Percentiles rank a stretch among this genome's conserved stretches.
Conservation (phyloP, 2,797 vertebrate genomes). For the Sebastes itinus region DNA sequence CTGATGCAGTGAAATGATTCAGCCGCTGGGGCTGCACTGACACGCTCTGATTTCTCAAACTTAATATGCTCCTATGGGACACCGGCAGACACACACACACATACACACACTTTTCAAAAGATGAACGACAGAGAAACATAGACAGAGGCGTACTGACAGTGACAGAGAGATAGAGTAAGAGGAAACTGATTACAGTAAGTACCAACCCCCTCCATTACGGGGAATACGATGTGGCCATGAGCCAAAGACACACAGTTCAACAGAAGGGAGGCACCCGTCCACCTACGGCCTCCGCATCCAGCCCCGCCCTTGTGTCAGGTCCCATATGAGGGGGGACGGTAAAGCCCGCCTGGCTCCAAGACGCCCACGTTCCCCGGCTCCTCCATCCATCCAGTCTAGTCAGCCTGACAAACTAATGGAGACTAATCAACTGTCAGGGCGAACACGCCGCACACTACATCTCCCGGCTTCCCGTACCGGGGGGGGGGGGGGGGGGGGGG, state of each 20-base stretch:
- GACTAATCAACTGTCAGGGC: slow-evolving; percentile 77
- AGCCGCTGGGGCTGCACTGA: slow-evolving; percentile 9
- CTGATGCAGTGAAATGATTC: slow-evolving; percentile 53
- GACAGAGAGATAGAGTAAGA: slow-evolving; percentile 41
- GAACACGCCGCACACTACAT: slow-evolving; percentile 57
- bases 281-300: not conserved
- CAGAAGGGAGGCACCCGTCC: slow-evolving; percentile 25
- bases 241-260: slow-evolving; percentile 31
- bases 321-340: slow-evolving; percentile 12
- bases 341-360: slow-evolving; percentile 10
- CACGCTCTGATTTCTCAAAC: slow-evolving; percentile 20
- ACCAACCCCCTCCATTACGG: slow-evolving; percentile 37
- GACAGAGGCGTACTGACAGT: slow-evolving; percentile 41
- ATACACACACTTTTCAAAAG: not conserved
- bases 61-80: slow-evolving; percentile 33
- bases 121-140: slow-evolving; percentile 8
- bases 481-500: too few species aligned
- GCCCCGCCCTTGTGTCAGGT: slow-evolving; percentile 32
- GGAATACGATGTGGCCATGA: slow-evolving; percentile 29
- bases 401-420: slow-evolving; percentile 75
- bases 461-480: slow-evolving; percentile 55
- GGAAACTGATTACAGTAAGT: slow-evolving; percentile 65
- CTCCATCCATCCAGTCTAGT: slow-evolving; percentile 63
- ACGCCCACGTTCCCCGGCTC: slow-evolving; percentile 26
- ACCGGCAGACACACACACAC: not conserved